Percentiles rank a stretch among this genome's conserved stretches.
These are phyloP conservation scores for Achroia grisella DNA, from an alignment of 1,140 invertebrate species.

Conservation along the genomic window DNA sequence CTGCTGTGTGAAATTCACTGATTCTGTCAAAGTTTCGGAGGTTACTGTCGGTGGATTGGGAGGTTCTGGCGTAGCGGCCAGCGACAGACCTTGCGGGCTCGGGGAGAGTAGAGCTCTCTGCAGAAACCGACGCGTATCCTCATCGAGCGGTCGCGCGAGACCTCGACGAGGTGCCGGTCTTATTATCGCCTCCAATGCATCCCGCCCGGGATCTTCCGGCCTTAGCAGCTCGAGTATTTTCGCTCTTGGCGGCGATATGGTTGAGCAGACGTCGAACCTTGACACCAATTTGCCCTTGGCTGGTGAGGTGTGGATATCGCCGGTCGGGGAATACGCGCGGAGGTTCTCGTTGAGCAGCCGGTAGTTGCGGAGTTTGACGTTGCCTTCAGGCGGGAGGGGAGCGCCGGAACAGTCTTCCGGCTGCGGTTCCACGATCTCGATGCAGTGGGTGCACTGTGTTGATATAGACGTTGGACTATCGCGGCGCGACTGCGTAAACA, in stretches of 20 bases:
- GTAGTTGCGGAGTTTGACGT: slow-evolving; percentile 51
- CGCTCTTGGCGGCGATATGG: slow-evolving; percentile 43
- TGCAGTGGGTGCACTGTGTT: slow-evolving; percentile 19
- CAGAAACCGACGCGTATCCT: slow-evolving; percentile 52
- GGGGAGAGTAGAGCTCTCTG: slow-evolving; percentile 42
- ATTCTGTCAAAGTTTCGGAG: neutral
- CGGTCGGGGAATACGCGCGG: slow-evolving; percentile 46
- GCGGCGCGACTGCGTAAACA: slow-evolving; percentile 16
- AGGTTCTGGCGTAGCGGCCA: slow-evolving; percentile 18
- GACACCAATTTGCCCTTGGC: slow-evolving; percentile 45
- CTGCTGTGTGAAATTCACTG: neutral
- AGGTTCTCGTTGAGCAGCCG: slow-evolving; percentile 44
- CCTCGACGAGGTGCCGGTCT: slow-evolving; percentile 43
- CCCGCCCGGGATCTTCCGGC: slow-evolving; percentile 48
- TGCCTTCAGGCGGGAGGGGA: slow-evolving; percentile 46
- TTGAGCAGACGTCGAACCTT: slow-evolving; percentile 46
- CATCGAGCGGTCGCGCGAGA: slow-evolving; percentile 47
- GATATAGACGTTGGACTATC: slow-evolving; percentile 11
- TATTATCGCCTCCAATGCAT: slow-evolving; percentile 60
- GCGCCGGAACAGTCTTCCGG: slow-evolving; percentile 30
- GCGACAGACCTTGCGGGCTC: slow-evolving; percentile 22
- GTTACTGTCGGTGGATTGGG: neutral
- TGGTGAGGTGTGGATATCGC: slow-evolving; percentile 47
- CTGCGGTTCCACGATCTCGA: slow-evolving; percentile 45
- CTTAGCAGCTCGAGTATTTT: slow-evolving; percentile 60